Evolutionary conservation across 2,113 vertebrate species (phyloP), one percentile per base, ranked within the genome.

Genomic region (Bos javanicus): DNA sequence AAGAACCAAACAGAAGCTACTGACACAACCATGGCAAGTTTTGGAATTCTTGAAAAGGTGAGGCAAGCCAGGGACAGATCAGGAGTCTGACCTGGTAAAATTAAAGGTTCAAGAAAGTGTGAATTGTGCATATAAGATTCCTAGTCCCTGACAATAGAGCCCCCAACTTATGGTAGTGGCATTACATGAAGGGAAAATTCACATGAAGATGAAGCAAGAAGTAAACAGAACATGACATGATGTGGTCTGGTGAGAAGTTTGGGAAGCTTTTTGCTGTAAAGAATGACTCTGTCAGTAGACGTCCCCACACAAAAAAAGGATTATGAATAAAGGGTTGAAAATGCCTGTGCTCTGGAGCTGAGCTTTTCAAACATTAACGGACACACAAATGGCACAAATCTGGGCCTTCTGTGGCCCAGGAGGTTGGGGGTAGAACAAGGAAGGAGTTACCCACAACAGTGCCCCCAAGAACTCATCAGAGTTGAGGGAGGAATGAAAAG

Each of bases 1-100:
- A 71, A 97, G 97, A 97, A 97, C 90, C 97, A 97, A 97, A 97
- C 92, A 92, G 95, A 87, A 96, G 90, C 83, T 91, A 86, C 93
- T 98, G 97, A 93, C 67, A 97, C 74, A 98, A 92, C 83, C 96
- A 94, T 95, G 95, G 90, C 90, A 97, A 93, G 94, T 98, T 97
- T 90, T 91, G 28, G 90, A 97, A 96, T 87, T 94, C 86, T 92
- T 43, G 0, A 81, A 85, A 96, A 96, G 94, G 93, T 93, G 87
- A 96, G 92, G 78, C 84, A 67, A 95, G 90, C 94, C 98, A 95
- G 90, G 87, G 91, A 92, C 36, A 96, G 90, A 94, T 96, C 74
- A 89, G 94, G 95, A 96, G 50, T 62, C 80, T 83, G 59, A 96
- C 19, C 2, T 21, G 94, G 26, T 78, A 95, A 91, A 95, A 67